A percentile compares a stretch with the other conserved stretches of the same genome.
Conservation (phyloP, 2,888 invertebrate species). For the Prosopocoilus inquinatus region DNA sequence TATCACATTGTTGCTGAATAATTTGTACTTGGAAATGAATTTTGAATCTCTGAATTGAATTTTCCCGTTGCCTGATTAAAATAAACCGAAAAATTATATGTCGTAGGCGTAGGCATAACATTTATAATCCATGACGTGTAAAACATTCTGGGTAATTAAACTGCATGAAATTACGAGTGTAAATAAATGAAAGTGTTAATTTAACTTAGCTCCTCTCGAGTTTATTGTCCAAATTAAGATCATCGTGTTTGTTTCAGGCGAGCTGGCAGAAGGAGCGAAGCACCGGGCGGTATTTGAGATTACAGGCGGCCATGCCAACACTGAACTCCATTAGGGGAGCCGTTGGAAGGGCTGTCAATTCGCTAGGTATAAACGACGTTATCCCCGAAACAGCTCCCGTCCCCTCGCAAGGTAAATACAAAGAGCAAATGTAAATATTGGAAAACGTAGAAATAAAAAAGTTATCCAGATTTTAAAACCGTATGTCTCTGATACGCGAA, state of each 20-base stretch:
- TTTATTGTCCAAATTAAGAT: neutral
- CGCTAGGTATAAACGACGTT: slow-evolving; percentile 24
- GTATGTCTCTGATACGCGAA: no score
- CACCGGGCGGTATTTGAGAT: slow-evolving; percentile 5
- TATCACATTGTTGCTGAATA: no score
- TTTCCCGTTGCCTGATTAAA: no score
- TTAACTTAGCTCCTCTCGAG: neutral
- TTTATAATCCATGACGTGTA: no score
- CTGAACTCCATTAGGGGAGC: slow-evolving; percentile 3
- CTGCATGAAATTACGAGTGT: neutral
- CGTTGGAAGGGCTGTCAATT: slow-evolving; percentile 20
- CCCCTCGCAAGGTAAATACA: slow-evolving; percentile 17
- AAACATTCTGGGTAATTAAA: neutral
- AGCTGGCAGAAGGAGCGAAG: neutral
- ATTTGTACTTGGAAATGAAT: no score
- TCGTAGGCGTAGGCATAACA: no score
- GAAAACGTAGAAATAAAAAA: no score
- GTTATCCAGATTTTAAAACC: no score
- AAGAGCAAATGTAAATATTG: no score
- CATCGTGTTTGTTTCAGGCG: slow-evolving; percentile 4
- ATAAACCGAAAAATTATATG: no score
- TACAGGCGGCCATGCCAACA: slow-evolving; percentile 4
- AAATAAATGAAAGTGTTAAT: neutral
- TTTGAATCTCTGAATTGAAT: no score
- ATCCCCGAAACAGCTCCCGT: slow-evolving; percentile 19